Conservation (phyloP, 2,888 invertebrate genomes). For the Tortricodes alternella region DNA sequence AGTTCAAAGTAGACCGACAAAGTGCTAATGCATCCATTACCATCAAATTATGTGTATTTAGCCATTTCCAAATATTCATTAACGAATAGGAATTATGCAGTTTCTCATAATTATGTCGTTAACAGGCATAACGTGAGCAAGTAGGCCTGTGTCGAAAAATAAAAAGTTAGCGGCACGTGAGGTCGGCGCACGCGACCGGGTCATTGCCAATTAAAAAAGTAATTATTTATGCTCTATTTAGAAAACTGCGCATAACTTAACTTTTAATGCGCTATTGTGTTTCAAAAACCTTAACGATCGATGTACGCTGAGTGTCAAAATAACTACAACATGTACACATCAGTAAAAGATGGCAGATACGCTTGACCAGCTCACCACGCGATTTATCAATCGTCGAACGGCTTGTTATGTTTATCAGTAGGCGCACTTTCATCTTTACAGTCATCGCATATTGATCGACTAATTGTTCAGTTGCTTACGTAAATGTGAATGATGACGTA, state of each 20-base stretch:
- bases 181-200: slow-evolving; percentile 40
- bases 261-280: too few species aligned
- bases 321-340: neutral
- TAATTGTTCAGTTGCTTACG: slow-evolving; percentile 15
- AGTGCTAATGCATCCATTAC: neutral
- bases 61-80: slow-evolving; percentile 20
- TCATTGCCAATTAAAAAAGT: slow-evolving; percentile 52
- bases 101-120: slow-evolving; percentile 33
- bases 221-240: slow-evolving; percentile 50
- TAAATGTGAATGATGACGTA: slow-evolving; percentile 9
- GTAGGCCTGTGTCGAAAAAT: slow-evolving; percentile 52
- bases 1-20: neutral
- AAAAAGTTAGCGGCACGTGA: slow-evolving; percentile 41
- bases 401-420: slow-evolving; percentile 23
- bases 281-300: too few species aligned
- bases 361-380: slow-evolving; percentile 9
- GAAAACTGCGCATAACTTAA: slow-evolving; percentile 37
- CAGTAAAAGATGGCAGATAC: slow-evolving; percentile 16
- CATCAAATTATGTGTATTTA: neutral
- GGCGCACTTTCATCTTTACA: slow-evolving; percentile 25
- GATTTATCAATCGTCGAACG: neutral
- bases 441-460: slow-evolving; percentile 9
- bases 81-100: slow-evolving; percentile 4
- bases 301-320: too few species aligned
- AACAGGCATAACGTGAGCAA: slow-evolving; percentile 36